Percentiles rank a stretch among this genome's conserved stretches.
Evolutionary conservation across 2,797 vertebrate species (phyloP).

Genomic region (Semotilus atromaculatus): DNA sequence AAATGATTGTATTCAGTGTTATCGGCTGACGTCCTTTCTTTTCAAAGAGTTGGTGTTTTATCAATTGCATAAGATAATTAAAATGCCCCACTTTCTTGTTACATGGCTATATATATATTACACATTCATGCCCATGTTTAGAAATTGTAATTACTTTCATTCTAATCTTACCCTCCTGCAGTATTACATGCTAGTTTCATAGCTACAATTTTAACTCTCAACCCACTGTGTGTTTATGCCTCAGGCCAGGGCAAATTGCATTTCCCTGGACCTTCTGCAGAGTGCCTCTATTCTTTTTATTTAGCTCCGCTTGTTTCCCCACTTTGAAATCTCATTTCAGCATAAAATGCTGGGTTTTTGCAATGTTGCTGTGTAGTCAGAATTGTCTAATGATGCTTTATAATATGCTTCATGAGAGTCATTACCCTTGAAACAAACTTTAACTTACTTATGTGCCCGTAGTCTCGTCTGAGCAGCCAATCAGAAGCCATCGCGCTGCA

Average conservation of each 20-base stretch:
- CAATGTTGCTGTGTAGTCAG: not conserved
- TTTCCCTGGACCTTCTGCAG: constrained; percentile 58
- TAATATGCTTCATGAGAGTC: constrained; percentile 10
- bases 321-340: constrained; percentile 42
- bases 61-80: not conserved
- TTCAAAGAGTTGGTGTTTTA: not conserved
- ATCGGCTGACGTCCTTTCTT: not conserved
- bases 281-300: constrained; percentile 63
- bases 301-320: constrained; percentile 45
- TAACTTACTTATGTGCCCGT: constrained; percentile 39
- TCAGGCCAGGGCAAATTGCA: constrained; percentile 64
- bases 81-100: not conserved
- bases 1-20: not conserved
- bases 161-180: constrained; percentile 53
- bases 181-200: constrained; percentile 60
- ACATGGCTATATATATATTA: not conserved
- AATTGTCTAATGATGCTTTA: constrained; percentile 15
- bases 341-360: not conserved
- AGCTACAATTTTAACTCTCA: constrained; percentile 50
- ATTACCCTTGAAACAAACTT: constrained; percentile 5
- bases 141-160: constrained; percentile 71
- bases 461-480: constrained; percentile 95
- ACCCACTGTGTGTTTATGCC: constrained; percentile 71
- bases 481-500: constrained; percentile 94
- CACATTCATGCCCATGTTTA: constrained; percentile 62